Base-by-base conservation (phyloP, 2,797 vertebrate genomes). In the Enteromius treurensis region DNA sequence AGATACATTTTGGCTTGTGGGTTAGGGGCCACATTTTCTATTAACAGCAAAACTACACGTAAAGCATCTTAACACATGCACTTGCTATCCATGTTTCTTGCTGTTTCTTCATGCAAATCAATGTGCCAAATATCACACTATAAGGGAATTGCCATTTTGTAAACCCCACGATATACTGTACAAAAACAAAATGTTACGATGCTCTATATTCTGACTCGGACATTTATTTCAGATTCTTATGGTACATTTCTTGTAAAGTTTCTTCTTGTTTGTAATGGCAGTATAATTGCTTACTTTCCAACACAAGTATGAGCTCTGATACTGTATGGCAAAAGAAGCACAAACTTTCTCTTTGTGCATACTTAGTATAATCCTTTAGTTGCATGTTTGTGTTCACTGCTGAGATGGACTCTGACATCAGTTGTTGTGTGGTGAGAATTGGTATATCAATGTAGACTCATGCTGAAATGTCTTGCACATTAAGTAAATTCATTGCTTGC, bases 361-460 rank as follows among this genome's bases (percentile, higher is more conserved):
- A 55, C 32, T 49, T 23, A 65, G 53, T 23, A 8, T 84, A 70
- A 71, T 77, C 67, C 40, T 77, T 70, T 67, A 75, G 65, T 75
- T 80, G 84, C 77, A 79, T 83, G 82, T 88, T 88, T 83, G 79
- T 77, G 82, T 86, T 86, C 40, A 11, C 49, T 29, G 64, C 81
- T 69, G 74, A 83, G 62, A 81, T 49, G 82, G 77, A 40, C 8
- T 78, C 32, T 40, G 74, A 49, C 53, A 68, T 67, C 53, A 47
- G 75, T 69, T 84, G n/a, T 49, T 53, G 69, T 70, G 62, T 17
- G 42, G 64, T 73, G 76, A 86, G 85, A 53, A 53, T 60, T 78
- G 67, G 65, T 84, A 79, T 62, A 86, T 84, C 79, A 86, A 67
- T 67, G 40, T 80, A 26, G 34, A 64, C 67, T 78, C 49, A 42